A percentile compares a stretch with the other conserved stretches of the same genome.
phyloP scores from a whole-genome alignment of 2,888 invertebrate species.

The Serripes groenlandicus region DNA sequence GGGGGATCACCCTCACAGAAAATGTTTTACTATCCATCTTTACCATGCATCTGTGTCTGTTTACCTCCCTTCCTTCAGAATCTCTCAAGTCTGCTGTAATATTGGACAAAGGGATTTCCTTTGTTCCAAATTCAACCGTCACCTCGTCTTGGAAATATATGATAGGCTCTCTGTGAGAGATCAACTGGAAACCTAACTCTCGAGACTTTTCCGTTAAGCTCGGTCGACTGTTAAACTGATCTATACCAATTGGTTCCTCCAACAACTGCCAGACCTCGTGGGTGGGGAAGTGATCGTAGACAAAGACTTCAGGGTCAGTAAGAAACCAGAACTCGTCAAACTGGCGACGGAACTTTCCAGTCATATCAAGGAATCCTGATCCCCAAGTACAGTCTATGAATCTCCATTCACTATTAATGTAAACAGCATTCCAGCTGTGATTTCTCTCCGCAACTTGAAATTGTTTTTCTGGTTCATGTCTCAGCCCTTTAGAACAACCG shows the following conservation, averaged over 20 bases:
- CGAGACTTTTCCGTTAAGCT: constrained; percentile 60
- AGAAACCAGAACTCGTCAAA: constrained; percentile 79
- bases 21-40: constrained; percentile 52
- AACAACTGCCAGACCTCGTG: constrained; percentile 74
- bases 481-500: constrained; percentile 71
- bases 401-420: constrained; percentile 67
- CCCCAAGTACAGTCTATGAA: constrained; percentile 76
- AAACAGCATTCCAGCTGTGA: constrained; percentile 75
- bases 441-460: constrained; percentile 64
- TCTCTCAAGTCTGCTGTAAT: constrained; percentile 55
- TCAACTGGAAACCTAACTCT: constrained; percentile 57
- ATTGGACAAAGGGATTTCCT: constrained; percentile 61
- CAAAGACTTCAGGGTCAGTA: constrained; percentile 76
- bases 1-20: constrained; percentile 65
- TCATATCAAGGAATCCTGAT: constrained; percentile 59
- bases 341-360: constrained; percentile 62
- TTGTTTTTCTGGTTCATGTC: constrained; percentile 63
- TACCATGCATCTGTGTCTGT: constrained; percentile 58
- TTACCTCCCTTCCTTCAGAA: constrained; percentile 36
- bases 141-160: constrained; percentile 63
- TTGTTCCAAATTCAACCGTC: constrained; percentile 57
- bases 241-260: constrained; percentile 65
- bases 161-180: constrained; percentile 65
- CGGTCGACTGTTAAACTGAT: constrained; percentile 66
- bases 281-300: constrained; percentile 72